Percentiles rank a stretch among this genome's conserved stretches.
Conservation (phyloP, 2,888 invertebrate genomes). For the Kryphioiulus occultus region DNA sequence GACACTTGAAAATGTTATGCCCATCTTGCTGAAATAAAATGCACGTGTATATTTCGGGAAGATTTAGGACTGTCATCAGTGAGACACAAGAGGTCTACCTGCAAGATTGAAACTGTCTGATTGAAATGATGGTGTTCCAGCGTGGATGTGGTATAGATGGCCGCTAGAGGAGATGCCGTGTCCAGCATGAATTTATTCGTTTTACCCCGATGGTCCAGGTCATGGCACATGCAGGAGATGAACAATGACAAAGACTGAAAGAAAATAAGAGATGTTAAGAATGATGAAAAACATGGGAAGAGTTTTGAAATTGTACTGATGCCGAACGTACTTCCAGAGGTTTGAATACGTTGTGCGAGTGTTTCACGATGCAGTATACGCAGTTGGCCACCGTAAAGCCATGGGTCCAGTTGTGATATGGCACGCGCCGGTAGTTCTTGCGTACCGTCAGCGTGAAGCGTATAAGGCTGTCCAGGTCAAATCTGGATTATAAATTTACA, state of each 20-base stretch:
- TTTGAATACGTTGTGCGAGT: slow-evolving; percentile 60
- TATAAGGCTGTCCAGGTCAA: slow-evolving; percentile 73
- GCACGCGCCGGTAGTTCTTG: slow-evolving; percentile 83
- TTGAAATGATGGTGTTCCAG: slow-evolving; percentile 90
- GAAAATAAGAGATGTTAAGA: slow-evolving; percentile 50
- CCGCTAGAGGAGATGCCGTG: slow-evolving; percentile 80
- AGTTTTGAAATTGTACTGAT: not conserved
- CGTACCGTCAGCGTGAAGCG: slow-evolving; percentile 81
- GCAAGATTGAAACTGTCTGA: slow-evolving; percentile 83
- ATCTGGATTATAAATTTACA: slow-evolving; percentile 62
- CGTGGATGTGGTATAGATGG: slow-evolving; percentile 84
- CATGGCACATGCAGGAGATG: slow-evolving; percentile 83
- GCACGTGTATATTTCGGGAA: not conserved
- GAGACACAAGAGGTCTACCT: slow-evolving; percentile 61
- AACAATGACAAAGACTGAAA: slow-evolving; percentile 77
- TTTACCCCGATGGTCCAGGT: slow-evolving; percentile 84
- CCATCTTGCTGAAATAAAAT: slow-evolving; percentile 71
- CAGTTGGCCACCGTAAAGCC: slow-evolving; percentile 87
- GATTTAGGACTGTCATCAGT: not conserved
- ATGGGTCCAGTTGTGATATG: slow-evolving; percentile 89
- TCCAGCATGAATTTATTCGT: slow-evolving; percentile 87
- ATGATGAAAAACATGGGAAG: not conserved
- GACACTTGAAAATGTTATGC: slow-evolving; percentile 81
- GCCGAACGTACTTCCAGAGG: slow-evolving; percentile 47
- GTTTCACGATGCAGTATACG: slow-evolving; percentile 78